Evolutionary conservation across 2,113 vertebrate genomes (phyloP).

Genomic region (Macrotis lagotis): DNA sequence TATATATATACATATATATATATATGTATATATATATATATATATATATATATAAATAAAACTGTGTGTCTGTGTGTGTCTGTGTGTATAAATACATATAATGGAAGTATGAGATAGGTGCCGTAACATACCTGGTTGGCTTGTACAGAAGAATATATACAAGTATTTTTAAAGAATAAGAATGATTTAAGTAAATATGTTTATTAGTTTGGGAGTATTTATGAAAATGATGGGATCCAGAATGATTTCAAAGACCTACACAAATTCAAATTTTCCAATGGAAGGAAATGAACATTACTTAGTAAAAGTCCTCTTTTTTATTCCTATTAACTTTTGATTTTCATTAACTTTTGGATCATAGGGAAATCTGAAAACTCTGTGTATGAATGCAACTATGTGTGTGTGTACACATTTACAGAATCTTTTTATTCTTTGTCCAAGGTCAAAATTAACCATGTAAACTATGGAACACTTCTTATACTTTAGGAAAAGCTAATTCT

Average conservation of each 20-base stretch:
- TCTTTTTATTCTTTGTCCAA: background rate
- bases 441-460: background rate
- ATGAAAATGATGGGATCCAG: background rate
- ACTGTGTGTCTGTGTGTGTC: too few relatives aligned
- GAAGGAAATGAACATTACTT: background rate
- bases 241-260: background rate
- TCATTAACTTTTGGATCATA: background rate
- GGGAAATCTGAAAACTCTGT: background rate
- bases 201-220: background rate
- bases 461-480: background rate
- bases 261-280: background rate
- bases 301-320: background rate
- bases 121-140: too few relatives aligned
- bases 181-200: background rate
- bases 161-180: background rate
- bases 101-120: too few relatives aligned
- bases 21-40: too few relatives aligned
- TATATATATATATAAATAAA: too few relatives aligned
- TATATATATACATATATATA: too few relatives aligned
- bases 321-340: background rate
- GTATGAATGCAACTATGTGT: too few relatives aligned
- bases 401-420: too few relatives aligned
- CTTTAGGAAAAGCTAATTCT: background rate
- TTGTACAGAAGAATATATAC: too few relatives aligned
- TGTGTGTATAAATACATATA: too few relatives aligned